Evolutionary conservation across 2,113 vertebrate species (phyloP).

Genomic region (Podilymbus podiceps): DNA sequence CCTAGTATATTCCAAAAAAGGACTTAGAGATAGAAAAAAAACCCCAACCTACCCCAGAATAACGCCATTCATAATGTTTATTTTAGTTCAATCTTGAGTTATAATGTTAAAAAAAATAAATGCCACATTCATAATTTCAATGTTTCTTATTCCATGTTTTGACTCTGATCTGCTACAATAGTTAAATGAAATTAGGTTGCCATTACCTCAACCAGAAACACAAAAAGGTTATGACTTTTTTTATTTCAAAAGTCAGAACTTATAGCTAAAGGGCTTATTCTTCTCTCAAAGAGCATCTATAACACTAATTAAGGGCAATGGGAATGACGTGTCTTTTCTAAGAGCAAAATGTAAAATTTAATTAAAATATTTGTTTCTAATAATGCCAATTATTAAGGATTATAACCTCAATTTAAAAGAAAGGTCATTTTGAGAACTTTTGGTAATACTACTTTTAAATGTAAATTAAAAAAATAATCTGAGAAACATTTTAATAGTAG

Average conservation of each 20-base stretch:
- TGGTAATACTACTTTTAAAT: neutral
- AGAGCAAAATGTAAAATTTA: conserved; percentile 20
- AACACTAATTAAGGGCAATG: conserved; percentile 62
- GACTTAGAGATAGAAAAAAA: neutral
- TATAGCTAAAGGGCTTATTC: conserved; percentile 31
- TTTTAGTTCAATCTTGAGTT: neutral
- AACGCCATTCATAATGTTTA: neutral
- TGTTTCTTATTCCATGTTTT: neutral
- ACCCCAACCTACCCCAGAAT: neutral
- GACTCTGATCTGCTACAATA: neutral
- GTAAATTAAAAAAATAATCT: neutral
- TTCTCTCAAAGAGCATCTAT: conserved; percentile 29
- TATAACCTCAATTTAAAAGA: neutral
- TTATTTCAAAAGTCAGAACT: conserved; percentile 53
- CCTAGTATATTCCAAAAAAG: neutral
- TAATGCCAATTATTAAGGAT: neutral
- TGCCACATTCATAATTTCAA: neutral
- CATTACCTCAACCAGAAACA: conserved; percentile 43
- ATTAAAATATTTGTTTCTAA: conserved; percentile 30
- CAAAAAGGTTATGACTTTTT: conserved; percentile 39
- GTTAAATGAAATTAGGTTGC: conserved; percentile 2
- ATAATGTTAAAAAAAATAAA: neutral
- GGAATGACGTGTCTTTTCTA: conserved; percentile 4
- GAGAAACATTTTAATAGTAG: neutral
- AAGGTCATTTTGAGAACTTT: neutral